These are phyloP conservation scores for Drosophila takahashii DNA, from an alignment of 1,140 invertebrate genomes.

Conservation along the genomic window DNA sequence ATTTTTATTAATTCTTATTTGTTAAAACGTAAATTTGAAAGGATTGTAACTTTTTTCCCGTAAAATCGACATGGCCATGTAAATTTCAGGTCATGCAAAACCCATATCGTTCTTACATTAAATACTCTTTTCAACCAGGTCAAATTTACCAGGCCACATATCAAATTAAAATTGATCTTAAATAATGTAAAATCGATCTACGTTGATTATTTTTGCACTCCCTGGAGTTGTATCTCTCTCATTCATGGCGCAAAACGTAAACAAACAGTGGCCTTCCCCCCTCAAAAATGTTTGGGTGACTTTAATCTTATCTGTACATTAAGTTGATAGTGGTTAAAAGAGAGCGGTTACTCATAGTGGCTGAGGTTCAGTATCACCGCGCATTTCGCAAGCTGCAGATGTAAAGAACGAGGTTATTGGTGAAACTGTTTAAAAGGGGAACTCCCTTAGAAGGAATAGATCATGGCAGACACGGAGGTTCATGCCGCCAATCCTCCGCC, in stretches of 20 bases:
- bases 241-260: conserved; percentile 49
- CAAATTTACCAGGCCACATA: no score
- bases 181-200: background rate
- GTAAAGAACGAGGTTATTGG: background rate
- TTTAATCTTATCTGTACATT: conserved; percentile 56
- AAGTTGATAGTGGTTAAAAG: conserved; percentile 18
- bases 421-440: background rate
- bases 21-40: no score
- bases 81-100: no score
- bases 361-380: conserved; percentile 57
- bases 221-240: background rate
- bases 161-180: no score
- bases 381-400: conserved; percentile 59
- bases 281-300: conserved; percentile 21
- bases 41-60: no score
- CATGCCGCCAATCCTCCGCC: conserved; percentile 80
- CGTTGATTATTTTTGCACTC: background rate
- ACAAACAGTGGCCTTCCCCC: conserved; percentile 43
- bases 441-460: conserved; percentile 7
- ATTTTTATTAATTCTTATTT: no score
- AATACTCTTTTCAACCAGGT: no score
- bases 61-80: no score
- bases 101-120: no score
- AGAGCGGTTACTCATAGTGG: conserved; percentile 69
- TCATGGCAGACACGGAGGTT: conserved; percentile 14